Evolutionary conservation across 2,113 vertebrate species (phyloP).

Genomic region (Trogon melanurus): DNA sequence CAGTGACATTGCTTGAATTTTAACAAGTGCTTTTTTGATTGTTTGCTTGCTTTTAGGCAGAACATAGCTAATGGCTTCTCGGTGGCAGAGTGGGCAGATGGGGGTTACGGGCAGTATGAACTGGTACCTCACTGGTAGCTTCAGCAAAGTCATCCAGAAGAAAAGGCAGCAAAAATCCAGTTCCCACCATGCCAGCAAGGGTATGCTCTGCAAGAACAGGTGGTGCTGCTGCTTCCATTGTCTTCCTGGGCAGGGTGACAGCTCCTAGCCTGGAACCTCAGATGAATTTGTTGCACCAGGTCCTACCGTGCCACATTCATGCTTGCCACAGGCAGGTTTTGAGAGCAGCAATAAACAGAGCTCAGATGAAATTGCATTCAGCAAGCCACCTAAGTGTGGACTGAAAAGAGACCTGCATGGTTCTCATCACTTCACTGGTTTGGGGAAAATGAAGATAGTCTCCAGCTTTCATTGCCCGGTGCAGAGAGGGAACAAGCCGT

Average conservation of each 20-base stretch:
- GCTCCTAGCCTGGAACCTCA: neutral
- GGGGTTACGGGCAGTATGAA: neutral
- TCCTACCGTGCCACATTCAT: neutral
- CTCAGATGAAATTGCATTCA: neutral
- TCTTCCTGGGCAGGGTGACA: neutral
- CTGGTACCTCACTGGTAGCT: neutral
- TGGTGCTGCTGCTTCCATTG: neutral
- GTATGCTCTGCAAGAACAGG: accelerated
- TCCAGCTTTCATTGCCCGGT: neutral
- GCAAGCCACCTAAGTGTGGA: accelerated
- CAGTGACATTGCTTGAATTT: neutral
- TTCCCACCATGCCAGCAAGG: accelerated
- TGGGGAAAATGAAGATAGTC: neutral
- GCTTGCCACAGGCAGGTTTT: neutral
- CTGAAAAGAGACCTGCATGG: neutral
- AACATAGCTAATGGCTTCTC: neutral
- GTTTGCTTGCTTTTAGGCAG: neutral
- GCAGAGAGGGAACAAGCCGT: neutral
- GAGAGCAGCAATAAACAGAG: neutral
- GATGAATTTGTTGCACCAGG: neutral
- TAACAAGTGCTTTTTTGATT: neutral
- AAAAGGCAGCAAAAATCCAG: neutral
- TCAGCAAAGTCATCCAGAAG: neutral
- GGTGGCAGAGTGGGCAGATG: neutral
- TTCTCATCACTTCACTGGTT: neutral